These are phyloP conservation scores for Epicampocera succincta DNA, from an alignment of 2,888 invertebrate species.

Conservation along the genomic window DNA sequence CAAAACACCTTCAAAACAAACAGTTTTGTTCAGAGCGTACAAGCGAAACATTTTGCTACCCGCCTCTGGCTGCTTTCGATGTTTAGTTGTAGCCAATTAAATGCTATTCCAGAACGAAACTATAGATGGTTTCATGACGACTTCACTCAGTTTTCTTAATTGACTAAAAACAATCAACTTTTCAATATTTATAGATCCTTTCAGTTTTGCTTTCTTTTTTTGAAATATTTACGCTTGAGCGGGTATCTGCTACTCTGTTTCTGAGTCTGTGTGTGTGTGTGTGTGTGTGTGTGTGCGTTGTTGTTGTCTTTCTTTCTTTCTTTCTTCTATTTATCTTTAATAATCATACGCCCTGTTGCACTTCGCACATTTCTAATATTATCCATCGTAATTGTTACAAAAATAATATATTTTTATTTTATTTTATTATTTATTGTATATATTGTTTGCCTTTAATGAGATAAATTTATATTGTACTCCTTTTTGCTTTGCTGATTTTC, in stretches of 20 bases:
- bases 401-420: not conserved
- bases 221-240: not conserved
- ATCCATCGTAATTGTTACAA: not conserved
- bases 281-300: not conserved
- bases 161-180: not conserved
- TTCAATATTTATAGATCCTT: not conserved
- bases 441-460: slow-evolving; percentile 40
- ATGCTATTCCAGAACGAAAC: too few species aligned
- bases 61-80: too few species aligned
- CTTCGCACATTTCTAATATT: slow-evolving; percentile 17
- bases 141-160: not conserved
- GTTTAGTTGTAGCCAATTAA: too few species aligned
- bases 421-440: slow-evolving; percentile 3
- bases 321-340: slow-evolving; percentile 38
- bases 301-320: slow-evolving; percentile 12
- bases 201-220: slow-evolving; percentile 2
- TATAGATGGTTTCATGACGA: too few species aligned
- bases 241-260: not conserved
- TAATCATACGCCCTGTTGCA: slow-evolving; percentile 59
- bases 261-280: too few species aligned
- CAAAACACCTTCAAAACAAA: too few species aligned
- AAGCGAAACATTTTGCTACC: too few species aligned
- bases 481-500: too few species aligned
- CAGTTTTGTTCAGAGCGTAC: too few species aligned
- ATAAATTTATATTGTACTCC: slow-evolving; percentile 3